Evolutionary conservation across 2,797 vertebrate species (phyloP).

Genomic region (Threskiornis aethiopicus): DNA sequence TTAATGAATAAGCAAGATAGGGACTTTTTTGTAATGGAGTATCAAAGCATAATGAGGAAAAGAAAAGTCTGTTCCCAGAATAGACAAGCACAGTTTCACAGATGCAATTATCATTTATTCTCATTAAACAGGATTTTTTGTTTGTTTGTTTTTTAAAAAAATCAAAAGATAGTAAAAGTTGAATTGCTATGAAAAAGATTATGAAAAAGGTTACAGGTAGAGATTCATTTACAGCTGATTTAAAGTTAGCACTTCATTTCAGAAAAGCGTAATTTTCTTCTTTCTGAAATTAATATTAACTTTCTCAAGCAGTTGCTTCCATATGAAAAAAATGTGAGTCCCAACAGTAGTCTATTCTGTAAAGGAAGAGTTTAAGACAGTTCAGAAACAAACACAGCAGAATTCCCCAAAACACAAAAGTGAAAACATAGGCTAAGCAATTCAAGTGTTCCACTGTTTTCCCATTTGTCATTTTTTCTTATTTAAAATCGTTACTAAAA

Average conservation of each 20-base stretch:
- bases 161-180: not conserved
- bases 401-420: not conserved
- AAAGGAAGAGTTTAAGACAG: not conserved
- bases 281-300: not conserved
- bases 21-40: not conserved
- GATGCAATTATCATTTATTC: constrained; percentile 3
- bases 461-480: not conserved
- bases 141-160: not conserved
- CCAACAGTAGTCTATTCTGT: not conserved
- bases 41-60: not conserved
- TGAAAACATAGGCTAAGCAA: not conserved
- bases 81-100: not conserved
- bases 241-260: not conserved
- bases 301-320: not conserved
- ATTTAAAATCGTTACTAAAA: not conserved
- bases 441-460: not conserved
- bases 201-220: not conserved
- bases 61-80: not conserved
- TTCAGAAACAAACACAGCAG: not conserved
- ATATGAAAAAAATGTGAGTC: not conserved
- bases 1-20: not conserved
- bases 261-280: not conserved
- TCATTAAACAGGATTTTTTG: not conserved
- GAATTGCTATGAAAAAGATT: not conserved
- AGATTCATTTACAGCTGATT: not conserved